phyloP scores from a whole-genome alignment of 2,797 vertebrate genomes.

The Tragopan temminckii region DNA sequence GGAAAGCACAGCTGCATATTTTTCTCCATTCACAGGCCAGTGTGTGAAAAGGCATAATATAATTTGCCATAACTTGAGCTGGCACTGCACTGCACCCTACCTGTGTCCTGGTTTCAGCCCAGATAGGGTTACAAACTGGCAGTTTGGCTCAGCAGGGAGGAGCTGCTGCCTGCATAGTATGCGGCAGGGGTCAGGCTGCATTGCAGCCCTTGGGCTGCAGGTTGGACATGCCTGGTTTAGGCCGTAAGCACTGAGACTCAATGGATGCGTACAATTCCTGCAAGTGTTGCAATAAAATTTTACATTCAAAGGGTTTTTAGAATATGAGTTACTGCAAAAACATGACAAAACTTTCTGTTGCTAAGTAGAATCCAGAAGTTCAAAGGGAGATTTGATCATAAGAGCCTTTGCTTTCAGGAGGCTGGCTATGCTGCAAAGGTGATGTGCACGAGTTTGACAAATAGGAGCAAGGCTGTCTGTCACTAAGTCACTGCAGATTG shows the following conservation, averaged over 20 bases:
- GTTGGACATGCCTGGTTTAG: neutral
- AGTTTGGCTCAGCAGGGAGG: too few relatives aligned
- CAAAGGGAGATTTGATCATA: slow-evolving; percentile 50
- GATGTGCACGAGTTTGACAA: neutral
- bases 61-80: too few relatives aligned
- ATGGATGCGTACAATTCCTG: neutral
- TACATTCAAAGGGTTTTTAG: slow-evolving; percentile 45
- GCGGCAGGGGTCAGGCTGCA: too few relatives aligned
- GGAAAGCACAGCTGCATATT: too few relatives aligned
- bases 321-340: slow-evolving; percentile 12
- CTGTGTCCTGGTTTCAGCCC: too few relatives aligned
- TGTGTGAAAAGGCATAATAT: too few relatives aligned
- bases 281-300: slow-evolving; percentile 26
- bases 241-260: rapidly evolving
- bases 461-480: neutral
- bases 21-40: too few relatives aligned
- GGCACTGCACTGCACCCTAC: too few relatives aligned
- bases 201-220: too few relatives aligned
- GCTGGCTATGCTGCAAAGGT: neutral
- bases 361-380: neutral
- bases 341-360: slow-evolving; percentile 18
- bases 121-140: too few relatives aligned
- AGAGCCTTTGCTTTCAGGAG: slow-evolving; percentile 7
- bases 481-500: neutral
- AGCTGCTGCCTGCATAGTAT: too few relatives aligned